A percentile compares a stretch with the other conserved stretches of the same genome.
Conservation (phyloP, 2,888 invertebrate genomes). For the Coenonympha arcania region DNA sequence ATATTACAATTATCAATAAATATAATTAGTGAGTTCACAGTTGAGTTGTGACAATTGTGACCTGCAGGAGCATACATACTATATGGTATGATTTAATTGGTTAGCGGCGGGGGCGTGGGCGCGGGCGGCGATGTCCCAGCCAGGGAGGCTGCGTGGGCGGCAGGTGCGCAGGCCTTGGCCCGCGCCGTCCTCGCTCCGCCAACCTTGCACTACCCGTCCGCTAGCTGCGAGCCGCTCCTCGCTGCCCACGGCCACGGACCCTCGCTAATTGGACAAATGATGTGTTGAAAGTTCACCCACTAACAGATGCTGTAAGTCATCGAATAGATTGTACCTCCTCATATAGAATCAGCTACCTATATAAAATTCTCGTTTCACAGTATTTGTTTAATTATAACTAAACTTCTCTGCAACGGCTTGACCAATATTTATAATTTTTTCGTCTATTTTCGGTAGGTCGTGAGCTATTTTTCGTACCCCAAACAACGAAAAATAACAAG, state of each 20-base stretch:
- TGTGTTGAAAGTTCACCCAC: not conserved
- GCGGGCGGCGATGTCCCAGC: slow-evolving; percentile 26
- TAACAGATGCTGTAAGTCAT: not conserved
- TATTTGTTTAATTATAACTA: too few relatives aligned
- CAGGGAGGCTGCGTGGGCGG: slow-evolving; percentile 38
- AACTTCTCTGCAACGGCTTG: too few relatives aligned
- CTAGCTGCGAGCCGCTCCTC: slow-evolving; percentile 14
- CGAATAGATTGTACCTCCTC: too few relatives aligned
- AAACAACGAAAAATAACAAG: too few relatives aligned
- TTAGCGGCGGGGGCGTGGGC: slow-evolving; percentile 18
- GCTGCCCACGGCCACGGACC: slow-evolving; percentile 10
- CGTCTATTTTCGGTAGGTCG: too few relatives aligned
- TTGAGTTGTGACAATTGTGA: too few relatives aligned
- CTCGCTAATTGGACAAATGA: slow-evolving; percentile 4
- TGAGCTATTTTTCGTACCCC: too few relatives aligned
- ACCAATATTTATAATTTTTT: too few relatives aligned
- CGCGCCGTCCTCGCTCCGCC: slow-evolving; percentile 54
- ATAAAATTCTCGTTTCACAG: too few relatives aligned
- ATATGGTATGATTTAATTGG: not conserved
- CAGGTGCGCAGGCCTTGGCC: slow-evolving; percentile 48
- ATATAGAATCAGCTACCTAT: too few relatives aligned
- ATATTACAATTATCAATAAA: too few relatives aligned
- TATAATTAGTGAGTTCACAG: too few relatives aligned
- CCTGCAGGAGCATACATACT: not conserved
- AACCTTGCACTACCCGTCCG: slow-evolving; percentile 43